These are phyloP conservation scores for Oceanites oceanicus DNA, from an alignment of 2,113 vertebrate genomes.

Conservation along the genomic window DNA sequence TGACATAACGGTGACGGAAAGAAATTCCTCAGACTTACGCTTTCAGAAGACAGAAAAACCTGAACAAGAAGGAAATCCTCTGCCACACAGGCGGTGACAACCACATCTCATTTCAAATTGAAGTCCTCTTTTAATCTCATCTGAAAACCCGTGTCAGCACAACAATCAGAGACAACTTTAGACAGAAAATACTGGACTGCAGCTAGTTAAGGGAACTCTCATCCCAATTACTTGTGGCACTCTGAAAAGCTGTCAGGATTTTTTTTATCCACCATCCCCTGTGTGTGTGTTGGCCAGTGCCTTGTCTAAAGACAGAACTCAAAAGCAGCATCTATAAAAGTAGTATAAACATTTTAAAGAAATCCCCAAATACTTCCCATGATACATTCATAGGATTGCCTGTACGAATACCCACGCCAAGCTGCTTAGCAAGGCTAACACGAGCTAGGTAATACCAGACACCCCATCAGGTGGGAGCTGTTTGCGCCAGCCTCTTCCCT, in stretches of 20 bases:
- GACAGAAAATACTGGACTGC: neutral
- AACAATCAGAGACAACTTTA: neutral
- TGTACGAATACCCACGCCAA: neutral
- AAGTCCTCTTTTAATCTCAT: neutral
- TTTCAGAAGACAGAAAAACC: neutral
- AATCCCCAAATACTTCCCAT: neutral
- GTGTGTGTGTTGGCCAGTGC: rapidly evolving
- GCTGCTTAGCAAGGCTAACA: neutral
- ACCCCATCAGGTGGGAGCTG: neutral
- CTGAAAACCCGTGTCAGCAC: neutral
- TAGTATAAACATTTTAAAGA: neutral
- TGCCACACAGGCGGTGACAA: neutral
- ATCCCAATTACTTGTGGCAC: neutral
- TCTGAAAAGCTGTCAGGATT: neutral
- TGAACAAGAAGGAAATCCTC: neutral
- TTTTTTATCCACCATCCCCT: neutral
- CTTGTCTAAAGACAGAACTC: neutral
- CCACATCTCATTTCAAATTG: neutral
- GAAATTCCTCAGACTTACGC: neutral
- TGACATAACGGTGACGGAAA: neutral
- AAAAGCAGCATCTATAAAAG: neutral
- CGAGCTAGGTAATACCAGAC: neutral
- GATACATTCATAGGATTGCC: neutral
- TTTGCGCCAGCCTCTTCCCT: neutral
- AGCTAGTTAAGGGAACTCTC: neutral